Evolutionary conservation across 2,888 invertebrate species (phyloP), one percentile per base, ranked within the genome.

Genomic region (Neoaliturus tenellus): DNA sequence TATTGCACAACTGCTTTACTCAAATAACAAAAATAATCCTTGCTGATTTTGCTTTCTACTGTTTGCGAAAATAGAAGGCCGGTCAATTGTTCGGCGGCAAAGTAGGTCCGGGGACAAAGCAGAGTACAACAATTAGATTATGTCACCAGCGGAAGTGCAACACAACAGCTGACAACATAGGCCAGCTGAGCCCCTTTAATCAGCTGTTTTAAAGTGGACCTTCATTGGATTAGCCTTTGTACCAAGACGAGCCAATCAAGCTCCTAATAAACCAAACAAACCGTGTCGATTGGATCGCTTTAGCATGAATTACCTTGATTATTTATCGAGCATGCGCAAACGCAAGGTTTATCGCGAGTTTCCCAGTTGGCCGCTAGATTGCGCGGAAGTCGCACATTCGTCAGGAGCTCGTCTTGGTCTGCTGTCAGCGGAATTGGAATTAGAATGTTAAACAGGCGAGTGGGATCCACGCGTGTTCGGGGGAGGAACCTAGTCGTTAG

Each of bases 181-280:
- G 51, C 51, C 51, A 51, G 51, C 51, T 51, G 51, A 51, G 20
- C 48, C 51, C 71, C 71, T 71, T 69, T 33, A 71, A 71, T 71
- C 71, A 71, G 39, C 39, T 71, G 71, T 71, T 33, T 71, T 23
- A 71, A 33, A 33, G 67, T 67, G 67, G 67, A 33, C 67, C 31
- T 28, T 31, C 67, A 67, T 67, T 71, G 71, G 71, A 71, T 71
- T 71, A 71, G 41, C 71, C 35, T 28, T 71, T 71, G 71, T 39
- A 39, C 41, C 71, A 71, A 71, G 71, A 41, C 39, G 75, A 28
- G 75, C 31, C 44, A 44, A 75, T 75, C 75, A 48, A 3, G 41
- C 25, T 25, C n/a, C n/a, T 28, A 48, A 48, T 48, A 75, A 25
- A 44, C 39, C 75, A 44, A 75, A 75, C 75, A 75, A 44, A 75